Evolutionary conservation across 2,888 invertebrate species (phyloP).

Genomic region (Marasmarcha lunaedactyla): DNA sequence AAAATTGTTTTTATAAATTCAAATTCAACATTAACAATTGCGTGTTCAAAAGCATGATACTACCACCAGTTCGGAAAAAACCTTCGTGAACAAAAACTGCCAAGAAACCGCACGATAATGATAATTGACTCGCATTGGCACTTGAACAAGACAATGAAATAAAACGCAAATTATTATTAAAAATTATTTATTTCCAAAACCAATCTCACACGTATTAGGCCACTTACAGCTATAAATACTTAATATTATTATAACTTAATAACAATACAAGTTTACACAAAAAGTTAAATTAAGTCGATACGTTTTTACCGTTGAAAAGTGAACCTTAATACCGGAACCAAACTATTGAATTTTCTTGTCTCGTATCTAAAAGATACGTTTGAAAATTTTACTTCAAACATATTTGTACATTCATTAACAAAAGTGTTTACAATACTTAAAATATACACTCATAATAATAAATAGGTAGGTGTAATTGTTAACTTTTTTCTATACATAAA

Average conservation of each 20-base stretch:
- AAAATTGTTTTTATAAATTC: too few relatives aligned
- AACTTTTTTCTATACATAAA: too few relatives aligned
- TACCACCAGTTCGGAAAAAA: too few relatives aligned
- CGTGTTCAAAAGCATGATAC: too few relatives aligned
- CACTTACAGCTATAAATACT: conserved; percentile 29
- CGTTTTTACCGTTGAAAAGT: conserved; percentile 6
- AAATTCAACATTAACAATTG: too few relatives aligned
- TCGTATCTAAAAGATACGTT: conserved; percentile 35
- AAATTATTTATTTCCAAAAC: conserved; percentile 9
- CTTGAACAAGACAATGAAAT: too few relatives aligned
- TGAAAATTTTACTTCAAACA: conserved; percentile 29
- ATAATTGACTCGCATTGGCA: too few relatives aligned
- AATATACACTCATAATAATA: not conserved
- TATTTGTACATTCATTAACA: conserved; percentile 1
- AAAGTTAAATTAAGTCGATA: conserved; percentile 9
- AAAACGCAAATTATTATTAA: too few relatives aligned
- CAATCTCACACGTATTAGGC: conserved; percentile 34
- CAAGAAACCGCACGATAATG: too few relatives aligned
- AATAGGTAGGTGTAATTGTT: not conserved
- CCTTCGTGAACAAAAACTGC: too few relatives aligned
- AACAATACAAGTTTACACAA: conserved; percentile 37
- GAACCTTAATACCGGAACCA: conserved; percentile 20
- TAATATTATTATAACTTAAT: conserved; percentile 49
- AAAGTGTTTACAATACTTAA: too few relatives aligned
- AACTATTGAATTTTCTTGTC: conserved; percentile 28